phyloP scores from a whole-genome alignment of 2,888 invertebrate genomes.

The Penaeus monodon region DNA sequence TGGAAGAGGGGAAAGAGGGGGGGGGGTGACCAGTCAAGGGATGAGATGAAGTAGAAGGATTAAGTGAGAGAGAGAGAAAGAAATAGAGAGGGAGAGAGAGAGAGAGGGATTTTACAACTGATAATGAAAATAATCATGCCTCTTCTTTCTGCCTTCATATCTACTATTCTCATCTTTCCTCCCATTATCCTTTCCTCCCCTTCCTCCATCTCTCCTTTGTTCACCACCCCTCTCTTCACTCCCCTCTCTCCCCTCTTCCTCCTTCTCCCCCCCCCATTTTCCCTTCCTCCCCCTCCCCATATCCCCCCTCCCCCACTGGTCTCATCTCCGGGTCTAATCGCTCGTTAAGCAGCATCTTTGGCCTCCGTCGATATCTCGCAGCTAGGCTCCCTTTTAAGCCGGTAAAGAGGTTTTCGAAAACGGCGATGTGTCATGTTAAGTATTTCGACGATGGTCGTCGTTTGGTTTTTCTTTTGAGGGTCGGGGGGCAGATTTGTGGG shows the following conservation, averaged over 20 bases:
- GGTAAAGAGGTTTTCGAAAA: too few species aligned
- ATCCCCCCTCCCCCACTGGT: background rate
- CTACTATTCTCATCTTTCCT: background rate
- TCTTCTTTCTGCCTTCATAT: too few species aligned
- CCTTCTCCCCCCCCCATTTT: background rate
- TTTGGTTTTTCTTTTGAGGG: background rate
- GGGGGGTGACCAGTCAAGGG: background rate
- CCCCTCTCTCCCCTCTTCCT: background rate
- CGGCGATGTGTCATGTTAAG: too few species aligned
- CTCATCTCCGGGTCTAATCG: background rate
- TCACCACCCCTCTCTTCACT: background rate
- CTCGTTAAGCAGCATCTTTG: background rate
- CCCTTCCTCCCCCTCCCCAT: background rate
- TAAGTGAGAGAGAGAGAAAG: background rate
- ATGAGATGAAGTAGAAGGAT: background rate
- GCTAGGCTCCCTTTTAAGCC: background rate
- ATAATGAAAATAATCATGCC: too few species aligned
- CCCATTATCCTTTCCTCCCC: background rate
- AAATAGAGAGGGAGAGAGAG: background rate
- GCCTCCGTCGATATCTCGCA: background rate
- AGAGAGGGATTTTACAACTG: background rate
- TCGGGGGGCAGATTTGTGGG: too few species aligned
- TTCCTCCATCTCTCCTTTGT: background rate
- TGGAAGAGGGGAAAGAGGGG: background rate
- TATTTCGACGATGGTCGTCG: too few species aligned